phyloP scores from a whole-genome alignment of 92 coral and sea anemone genomes.

The Desmophyllum pertusum region DNA sequence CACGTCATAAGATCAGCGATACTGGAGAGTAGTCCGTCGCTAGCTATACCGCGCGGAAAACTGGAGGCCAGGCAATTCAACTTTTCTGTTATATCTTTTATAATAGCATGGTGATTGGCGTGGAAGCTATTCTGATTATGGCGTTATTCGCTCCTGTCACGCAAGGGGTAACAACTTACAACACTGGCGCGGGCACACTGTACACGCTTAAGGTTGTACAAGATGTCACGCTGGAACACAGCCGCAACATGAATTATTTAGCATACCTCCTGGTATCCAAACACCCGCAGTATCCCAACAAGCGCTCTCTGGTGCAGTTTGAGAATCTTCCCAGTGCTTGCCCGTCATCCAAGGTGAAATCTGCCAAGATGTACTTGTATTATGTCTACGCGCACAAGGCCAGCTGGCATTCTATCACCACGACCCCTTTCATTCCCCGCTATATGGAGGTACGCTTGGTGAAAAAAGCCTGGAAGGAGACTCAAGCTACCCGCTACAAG shows the following conservation, averaged over 20 bases:
- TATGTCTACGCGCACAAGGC: constrained; percentile 71
- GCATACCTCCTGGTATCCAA: constrained; percentile 60
- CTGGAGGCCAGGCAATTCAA: background rate
- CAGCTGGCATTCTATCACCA: constrained; percentile 16
- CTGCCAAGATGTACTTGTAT: constrained; percentile 69
- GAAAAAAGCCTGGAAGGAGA: constrained; percentile 68
- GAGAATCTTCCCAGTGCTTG: constrained; percentile 55
- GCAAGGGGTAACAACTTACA: constrained; percentile 23
- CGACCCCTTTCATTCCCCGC: constrained; percentile 60
- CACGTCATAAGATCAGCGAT: no score
- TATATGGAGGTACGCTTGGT: constrained; percentile 59
- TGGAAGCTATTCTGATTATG: constrained; percentile 30
- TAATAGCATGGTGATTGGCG: background rate
- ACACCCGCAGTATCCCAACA: constrained; percentile 68
- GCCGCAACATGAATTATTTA: constrained; percentile 40
- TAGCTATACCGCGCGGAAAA: background rate
- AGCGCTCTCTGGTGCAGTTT: constrained; percentile 66
- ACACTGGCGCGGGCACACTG: constrained; percentile 59
- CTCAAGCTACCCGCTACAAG: constrained; percentile 58
- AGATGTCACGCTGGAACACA: constrained; percentile 61
- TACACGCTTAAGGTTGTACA: constrained; percentile 53
- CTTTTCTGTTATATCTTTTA: background rate
- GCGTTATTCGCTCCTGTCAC: constrained; percentile 50
- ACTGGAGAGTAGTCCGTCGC: no score
- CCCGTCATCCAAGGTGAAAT: constrained; percentile 29